These are phyloP conservation scores for Cladorhizidae sp. DNA, from an alignment of 37 sponge, comb jelly and placozoan species.

Conservation along the genomic window DNA sequence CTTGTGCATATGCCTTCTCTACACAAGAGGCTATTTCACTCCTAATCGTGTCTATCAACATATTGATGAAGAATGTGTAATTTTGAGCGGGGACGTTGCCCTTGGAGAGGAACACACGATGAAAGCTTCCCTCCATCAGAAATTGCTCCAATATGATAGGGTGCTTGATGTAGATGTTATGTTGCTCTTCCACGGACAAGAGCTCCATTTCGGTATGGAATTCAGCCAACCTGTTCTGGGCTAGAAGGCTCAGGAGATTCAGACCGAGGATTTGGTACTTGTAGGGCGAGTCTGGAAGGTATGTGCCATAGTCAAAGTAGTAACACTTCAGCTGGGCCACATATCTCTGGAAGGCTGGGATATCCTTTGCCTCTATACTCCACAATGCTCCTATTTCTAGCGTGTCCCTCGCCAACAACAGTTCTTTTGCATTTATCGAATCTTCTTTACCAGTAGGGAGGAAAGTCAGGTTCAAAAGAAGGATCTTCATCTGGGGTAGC, in stretches of 20 bases:
- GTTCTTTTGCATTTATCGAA: constrained; percentile 36
- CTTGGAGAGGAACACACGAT: constrained; percentile 90
- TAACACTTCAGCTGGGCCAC: constrained; percentile 93
- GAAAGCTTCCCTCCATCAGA: constrained; percentile 98
- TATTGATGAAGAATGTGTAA: constrained; percentile 91
- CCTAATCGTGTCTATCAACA: constrained; percentile 83
- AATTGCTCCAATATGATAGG: constrained; percentile 92
- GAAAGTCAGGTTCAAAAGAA: constrained; percentile 57
- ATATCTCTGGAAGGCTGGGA: constrained; percentile 90
- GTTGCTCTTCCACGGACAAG: constrained; percentile 73
- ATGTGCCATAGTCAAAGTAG: constrained; percentile 82
- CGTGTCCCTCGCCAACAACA: constrained; percentile 79
- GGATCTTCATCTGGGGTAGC: constrained; percentile 60
- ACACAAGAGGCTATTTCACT: constrained; percentile 93
- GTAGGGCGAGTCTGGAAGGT: constrained; percentile 79
- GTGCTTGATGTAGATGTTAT: constrained; percentile 89
- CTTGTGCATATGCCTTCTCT: constrained; percentile 71
- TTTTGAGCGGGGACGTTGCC: constrained; percentile 89
- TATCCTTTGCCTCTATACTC: constrained; percentile 88
- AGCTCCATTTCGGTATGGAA: constrained; percentile 96
- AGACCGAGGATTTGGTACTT: constrained; percentile 88
- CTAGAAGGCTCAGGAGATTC: constrained; percentile 86
- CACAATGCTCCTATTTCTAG: constrained; percentile 96
- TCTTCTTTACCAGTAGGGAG: constrained; percentile 46
- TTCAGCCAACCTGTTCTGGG: constrained; percentile 91